Conservation (phyloP, 2,113 vertebrate genomes). For the Enhydra lutris region DNA sequence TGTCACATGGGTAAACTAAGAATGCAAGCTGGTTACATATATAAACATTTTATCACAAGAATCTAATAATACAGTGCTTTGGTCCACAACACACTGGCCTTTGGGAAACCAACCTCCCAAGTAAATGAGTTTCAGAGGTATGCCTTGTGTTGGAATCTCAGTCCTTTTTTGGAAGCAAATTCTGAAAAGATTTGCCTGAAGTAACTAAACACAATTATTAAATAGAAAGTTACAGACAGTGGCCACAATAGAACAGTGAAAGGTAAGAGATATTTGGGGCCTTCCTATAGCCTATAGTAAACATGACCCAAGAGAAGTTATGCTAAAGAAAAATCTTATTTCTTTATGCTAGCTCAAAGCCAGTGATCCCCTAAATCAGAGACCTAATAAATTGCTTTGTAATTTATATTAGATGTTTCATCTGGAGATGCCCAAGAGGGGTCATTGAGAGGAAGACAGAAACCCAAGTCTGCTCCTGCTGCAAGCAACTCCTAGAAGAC, state of each 20-base stretch:
- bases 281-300: background rate
- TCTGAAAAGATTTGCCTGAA: background rate
- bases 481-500: background rate
- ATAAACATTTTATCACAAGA: background rate
- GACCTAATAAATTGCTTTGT: background rate
- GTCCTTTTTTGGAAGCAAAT: background rate
- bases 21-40: background rate
- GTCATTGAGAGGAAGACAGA: background rate
- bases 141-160: background rate
- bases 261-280: background rate
- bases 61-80: background rate
- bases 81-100: background rate
- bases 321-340: background rate
- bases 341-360: background rate
- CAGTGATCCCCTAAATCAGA: background rate
- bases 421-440: background rate
- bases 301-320: background rate
- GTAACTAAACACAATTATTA: background rate
- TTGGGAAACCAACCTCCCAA: background rate
- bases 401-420: background rate
- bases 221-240: background rate
- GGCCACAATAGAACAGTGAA: background rate
- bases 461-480: background rate
- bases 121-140: background rate
- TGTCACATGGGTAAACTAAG: background rate